Base-by-base conservation (phyloP, 1,140 invertebrate species). In the Temnothorax longispinosus region DNA sequence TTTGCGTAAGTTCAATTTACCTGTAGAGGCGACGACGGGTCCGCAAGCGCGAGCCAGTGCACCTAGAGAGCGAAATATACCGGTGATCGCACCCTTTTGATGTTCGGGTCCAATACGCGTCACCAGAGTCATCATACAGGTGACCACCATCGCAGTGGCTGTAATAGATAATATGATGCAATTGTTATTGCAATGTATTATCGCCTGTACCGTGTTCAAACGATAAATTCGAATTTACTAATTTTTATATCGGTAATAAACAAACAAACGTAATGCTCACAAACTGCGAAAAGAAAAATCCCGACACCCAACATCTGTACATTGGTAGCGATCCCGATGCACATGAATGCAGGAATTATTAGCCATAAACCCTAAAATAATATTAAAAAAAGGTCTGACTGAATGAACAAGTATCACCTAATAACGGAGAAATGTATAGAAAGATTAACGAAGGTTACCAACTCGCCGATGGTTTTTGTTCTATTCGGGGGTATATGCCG, bases 71-170 rank as follows among this genome's bases (percentile, higher is more conserved):
- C 99, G 96, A 93, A 99, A 99, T 88, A 98, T 98, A 6, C 99
- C 99, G 90, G 99, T 97, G 80, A 99, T 97, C 10, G 97, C 97
- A 27, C 99, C 99, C 94, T 99, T 99, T 93, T 99, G 98, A 93
- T 97, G 97, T 76, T 96, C 96, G 32, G 97, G 96, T 6, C 98
- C 98, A 94, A 98, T 97, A 84, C 97, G 96, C 7, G 98, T 98
- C 0, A 98, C 98, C 93, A 99, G 94, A 13, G 98, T 98, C 88
- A 98, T 99, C 93, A 99, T 96, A 94, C 98, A 99, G 35, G 99
- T 99, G 10, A 99, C 98, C 62, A 99, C 98, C 94, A 99, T 98
- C 5, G 98, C 98, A 2, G 99, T 99, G 13, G 98, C 98, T 98
- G 92, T 38, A 94, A 93, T 15, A 87, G 10, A 71, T 4, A 54